Evolutionary conservation across 35 echinoderm and acorn worm species (phyloP), one percentile per base, ranked within the genome.

Genomic region (Apostichopus californicus): DNA sequence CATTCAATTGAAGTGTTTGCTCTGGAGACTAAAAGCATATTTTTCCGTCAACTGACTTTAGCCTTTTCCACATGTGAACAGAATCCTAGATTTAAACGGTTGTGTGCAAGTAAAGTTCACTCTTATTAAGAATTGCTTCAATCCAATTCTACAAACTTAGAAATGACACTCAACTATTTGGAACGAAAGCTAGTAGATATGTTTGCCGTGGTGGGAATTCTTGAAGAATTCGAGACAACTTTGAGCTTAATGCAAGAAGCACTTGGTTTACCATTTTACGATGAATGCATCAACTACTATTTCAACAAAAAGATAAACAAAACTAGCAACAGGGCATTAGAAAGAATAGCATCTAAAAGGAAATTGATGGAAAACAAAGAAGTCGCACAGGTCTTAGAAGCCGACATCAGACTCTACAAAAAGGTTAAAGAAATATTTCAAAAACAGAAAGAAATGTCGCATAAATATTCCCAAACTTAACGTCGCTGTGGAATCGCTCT

Each of bases 391-490:
- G 63, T 25, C 6, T 13, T 88, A 73, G 7, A 68, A 7, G 86
- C 60, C 2, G 86, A 88, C 54, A 52, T 88, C 23, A 88, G 63
- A 71, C 86, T 88, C 46, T 88, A 88, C 17, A 68, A 54, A 21
- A 59, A 28, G 18, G 86, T 63, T 72, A 59, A 88, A 25, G 86
- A 88, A 73, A 59, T 88, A 70, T 88, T 88, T 55, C 15, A 70
- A 8, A 54, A 88, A 52, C 86, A 88, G 25, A 88, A 88, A 18
- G 63, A 52, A 26, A 88, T 12, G 11, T 88, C 86, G 24, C 24
- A 25, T 25, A 25, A 25, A 0, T 25, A 25, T 25, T 25, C 24
- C 24, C 24, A 25, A 25, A 25, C 24, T 25, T 25, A 25, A 25
- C 24, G 24, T 25, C 24, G 24, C 24, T 25, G 24, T 25, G 24